Percentiles rank a stretch among this genome's conserved stretches.
Evolutionary conservation across 2,113 vertebrate genomes (phyloP).

Genomic region (Oreamnos americanus): DNA sequence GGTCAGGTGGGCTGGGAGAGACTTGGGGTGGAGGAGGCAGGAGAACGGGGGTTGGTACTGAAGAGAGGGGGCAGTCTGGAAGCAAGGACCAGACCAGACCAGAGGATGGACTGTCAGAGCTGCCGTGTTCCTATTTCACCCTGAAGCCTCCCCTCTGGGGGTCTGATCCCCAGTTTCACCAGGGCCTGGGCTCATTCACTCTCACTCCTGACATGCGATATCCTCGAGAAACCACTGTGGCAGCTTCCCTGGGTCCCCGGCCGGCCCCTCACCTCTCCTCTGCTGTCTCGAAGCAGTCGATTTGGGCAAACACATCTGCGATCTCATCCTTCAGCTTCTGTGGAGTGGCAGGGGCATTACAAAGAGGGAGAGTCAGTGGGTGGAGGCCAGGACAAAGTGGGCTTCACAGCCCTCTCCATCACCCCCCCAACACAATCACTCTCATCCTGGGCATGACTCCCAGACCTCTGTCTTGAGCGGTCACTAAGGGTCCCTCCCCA

Average conservation of each 20-base stretch:
- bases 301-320: constrained; percentile 88
- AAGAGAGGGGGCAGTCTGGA: not conserved
- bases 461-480: not conserved
- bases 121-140: accelerated
- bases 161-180: not conserved
- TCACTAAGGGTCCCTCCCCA: no score
- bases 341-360: accelerated
- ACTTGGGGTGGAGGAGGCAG: not conserved
- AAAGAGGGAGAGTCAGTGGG: not conserved
- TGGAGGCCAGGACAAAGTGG: not conserved
- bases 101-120: accelerated
- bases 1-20: not conserved
- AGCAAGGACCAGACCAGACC: not conserved
- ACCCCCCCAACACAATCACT: not conserved
- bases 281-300: constrained; percentile 88
- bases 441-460: not conserved
- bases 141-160: not conserved
- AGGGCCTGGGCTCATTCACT: not conserved
- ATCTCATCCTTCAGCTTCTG: constrained; percentile 93
- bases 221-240: not conserved
- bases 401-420: accelerated
- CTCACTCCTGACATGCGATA: not conserved
- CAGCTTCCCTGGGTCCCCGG: not conserved
- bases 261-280: constrained; percentile 84
- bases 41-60: not conserved